phyloP scores from a whole-genome alignment of 2,113 vertebrate species.

The Irena cyanogastra region DNA sequence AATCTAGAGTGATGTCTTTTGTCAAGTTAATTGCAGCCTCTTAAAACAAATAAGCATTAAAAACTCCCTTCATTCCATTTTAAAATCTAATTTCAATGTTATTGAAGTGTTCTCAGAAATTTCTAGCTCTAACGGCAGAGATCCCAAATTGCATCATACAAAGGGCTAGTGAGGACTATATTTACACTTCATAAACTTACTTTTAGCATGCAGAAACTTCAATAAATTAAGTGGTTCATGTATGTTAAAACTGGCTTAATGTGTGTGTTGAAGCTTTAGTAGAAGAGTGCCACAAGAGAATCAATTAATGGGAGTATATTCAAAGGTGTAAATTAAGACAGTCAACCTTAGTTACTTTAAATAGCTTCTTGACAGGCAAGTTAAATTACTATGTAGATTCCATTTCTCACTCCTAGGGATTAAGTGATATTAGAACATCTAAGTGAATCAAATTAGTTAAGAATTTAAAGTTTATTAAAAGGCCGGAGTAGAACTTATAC shows the following conservation, averaged over 20 bases:
- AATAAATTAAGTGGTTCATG: background rate
- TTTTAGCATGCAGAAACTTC: background rate
- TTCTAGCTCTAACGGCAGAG: background rate
- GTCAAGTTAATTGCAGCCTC: background rate
- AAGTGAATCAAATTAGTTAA: background rate
- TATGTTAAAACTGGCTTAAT: background rate
- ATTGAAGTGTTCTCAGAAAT: background rate
- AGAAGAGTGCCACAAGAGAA: background rate
- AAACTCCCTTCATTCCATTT: background rate
- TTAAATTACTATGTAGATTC: background rate
- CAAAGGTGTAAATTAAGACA: background rate
- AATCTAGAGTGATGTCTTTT: background rate
- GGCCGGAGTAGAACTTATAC: background rate
- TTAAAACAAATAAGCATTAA: background rate
- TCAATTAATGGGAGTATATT: background rate
- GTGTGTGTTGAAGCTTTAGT: accelerated
- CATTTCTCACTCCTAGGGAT: background rate
- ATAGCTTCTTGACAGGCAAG: background rate
- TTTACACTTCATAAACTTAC: background rate
- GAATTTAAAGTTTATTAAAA: background rate
- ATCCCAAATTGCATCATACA: background rate
- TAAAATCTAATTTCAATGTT: background rate
- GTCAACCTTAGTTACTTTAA: background rate
- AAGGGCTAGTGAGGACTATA: background rate
- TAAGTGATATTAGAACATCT: background rate